These are phyloP conservation scores for Acanthisitta chloris DNA, from an alignment of 2,113 vertebrate species.

Conservation along the genomic window DNA sequence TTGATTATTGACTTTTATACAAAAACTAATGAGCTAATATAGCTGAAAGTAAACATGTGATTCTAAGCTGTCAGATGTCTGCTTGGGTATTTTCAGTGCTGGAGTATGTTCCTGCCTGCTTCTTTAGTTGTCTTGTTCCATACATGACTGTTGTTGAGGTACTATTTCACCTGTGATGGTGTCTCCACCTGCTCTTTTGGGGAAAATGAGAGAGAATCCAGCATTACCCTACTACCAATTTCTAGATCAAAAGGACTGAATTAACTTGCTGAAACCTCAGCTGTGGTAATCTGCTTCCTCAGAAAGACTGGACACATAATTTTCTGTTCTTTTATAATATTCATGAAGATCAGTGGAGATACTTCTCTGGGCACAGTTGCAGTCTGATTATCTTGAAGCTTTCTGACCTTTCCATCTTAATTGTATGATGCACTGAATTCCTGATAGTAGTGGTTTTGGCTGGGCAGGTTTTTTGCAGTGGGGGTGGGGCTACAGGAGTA, in stretches of 20 bases:
- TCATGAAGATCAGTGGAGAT: background rate
- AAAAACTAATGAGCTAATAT: background rate
- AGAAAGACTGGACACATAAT: background rate
- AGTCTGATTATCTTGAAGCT: background rate
- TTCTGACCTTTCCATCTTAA: background rate
- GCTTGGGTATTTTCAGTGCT: background rate
- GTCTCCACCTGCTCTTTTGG: background rate
- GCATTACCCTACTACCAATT: background rate
- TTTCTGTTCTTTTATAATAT: background rate
- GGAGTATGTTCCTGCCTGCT: background rate
- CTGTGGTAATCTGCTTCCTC: background rate
- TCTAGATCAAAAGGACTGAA: background rate
- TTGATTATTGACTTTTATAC: background rate
- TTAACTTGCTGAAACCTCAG: background rate
- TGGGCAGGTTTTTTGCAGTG: no score
- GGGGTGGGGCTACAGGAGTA: no score
- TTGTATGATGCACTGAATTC: background rate
- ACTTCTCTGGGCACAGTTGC: background rate
- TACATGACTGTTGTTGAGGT: background rate
- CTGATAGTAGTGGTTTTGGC: no score
- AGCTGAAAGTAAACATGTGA: background rate
- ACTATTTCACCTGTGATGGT: background rate
- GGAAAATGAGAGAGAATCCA: background rate
- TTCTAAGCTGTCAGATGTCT: background rate
- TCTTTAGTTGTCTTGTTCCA: background rate